These are phyloP conservation scores for Sussaba pulchella DNA, from an alignment of 2,888 invertebrate species.

Conservation along the genomic window DNA sequence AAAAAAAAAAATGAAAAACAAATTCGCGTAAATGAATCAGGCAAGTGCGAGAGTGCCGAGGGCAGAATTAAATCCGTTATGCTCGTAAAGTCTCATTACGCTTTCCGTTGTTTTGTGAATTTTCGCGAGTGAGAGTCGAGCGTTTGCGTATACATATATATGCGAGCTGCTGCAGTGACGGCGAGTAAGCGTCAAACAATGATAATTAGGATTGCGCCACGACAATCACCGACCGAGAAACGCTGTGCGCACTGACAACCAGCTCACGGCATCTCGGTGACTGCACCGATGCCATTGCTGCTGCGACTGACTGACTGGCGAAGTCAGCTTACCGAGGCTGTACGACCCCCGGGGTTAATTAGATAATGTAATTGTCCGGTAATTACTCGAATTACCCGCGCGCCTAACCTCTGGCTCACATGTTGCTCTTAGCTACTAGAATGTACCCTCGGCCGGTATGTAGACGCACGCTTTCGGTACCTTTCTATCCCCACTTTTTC, in stretches of 20 bases:
- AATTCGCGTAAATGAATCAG: conserved; percentile 60
- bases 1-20: conserved; percentile 33
- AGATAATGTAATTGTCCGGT: conserved; percentile 83
- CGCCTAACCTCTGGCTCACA: conserved; percentile 73
- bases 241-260: conserved; percentile 30
- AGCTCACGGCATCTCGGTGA: conserved; percentile 45
- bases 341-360: conserved; percentile 82
- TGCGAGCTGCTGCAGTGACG: conserved; percentile 24
- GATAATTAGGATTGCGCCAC: conserved; percentile 82
- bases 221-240: conserved; percentile 79
- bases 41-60: conserved; percentile 47
- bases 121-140: conserved; percentile 61
- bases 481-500: conserved; percentile 26
- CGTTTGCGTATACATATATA: conserved; percentile 33
- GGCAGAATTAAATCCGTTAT: conserved; percentile 57
- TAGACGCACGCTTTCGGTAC: conserved; percentile 18
- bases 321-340: conserved; percentile 39
- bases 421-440: conserved; percentile 11
- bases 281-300: too few species aligned
- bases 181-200: conserved; percentile 76
- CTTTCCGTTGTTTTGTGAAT: conserved; percentile 60
- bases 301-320: conserved; percentile 66
- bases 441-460: conserved; percentile 12
- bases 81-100: conserved; percentile 68
- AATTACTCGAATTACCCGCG: conserved; percentile 82